Evolutionary conservation across 1,140 invertebrate species (phyloP), one percentile per base, ranked within the genome.

Genomic region (Caerostris extrusa): DNA sequence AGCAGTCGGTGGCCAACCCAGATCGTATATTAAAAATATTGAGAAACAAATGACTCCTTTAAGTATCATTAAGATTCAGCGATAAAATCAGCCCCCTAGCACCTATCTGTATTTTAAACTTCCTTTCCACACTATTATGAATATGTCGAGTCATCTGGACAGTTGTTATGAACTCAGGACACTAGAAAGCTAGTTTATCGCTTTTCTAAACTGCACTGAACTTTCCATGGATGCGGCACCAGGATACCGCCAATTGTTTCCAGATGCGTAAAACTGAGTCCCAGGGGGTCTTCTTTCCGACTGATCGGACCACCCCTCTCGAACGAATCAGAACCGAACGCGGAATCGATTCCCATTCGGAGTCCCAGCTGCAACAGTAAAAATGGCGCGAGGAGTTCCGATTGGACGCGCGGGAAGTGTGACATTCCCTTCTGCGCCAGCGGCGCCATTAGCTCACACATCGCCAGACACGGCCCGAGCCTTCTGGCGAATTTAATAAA

Each of bases 391-490:
- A 61, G 50, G 67, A 69, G 34, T 67, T 67, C 61, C 61, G 61
- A 67, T 14, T 67, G 14, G 61, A 17, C 61, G n/a, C 61, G 14
- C 61, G 69, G 34, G 50, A 19, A 50, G 69, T 77, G 69, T 77
- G 69, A 77, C 19, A 77, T 77, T 77, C 69, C 69, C 19, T 77
- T 77, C 53, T 19, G 82, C 82, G 14, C 82, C 5, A 56, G 53
- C 82, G 82, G 57, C 82, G 56, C 82, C 82, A 83, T 83, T 83
- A 83, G n/a, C 82, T 83, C 82, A 83, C 82, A 83, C 82, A 83
- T 34, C 82, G 56, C 5, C 8, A 19, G 53, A 34, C 34, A 34
- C 34, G 34, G 69, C 8, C 69, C 8, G 69, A 77, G 50, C 34
- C 69, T 50, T 50, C 69, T 77, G 69, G 69, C 69, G 69, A 83